Percentiles rank a stretch among this genome's conserved stretches.
phyloP scores from a whole-genome alignment of 2,113 vertebrate genomes.

The Myotis lucifugus region DNA sequence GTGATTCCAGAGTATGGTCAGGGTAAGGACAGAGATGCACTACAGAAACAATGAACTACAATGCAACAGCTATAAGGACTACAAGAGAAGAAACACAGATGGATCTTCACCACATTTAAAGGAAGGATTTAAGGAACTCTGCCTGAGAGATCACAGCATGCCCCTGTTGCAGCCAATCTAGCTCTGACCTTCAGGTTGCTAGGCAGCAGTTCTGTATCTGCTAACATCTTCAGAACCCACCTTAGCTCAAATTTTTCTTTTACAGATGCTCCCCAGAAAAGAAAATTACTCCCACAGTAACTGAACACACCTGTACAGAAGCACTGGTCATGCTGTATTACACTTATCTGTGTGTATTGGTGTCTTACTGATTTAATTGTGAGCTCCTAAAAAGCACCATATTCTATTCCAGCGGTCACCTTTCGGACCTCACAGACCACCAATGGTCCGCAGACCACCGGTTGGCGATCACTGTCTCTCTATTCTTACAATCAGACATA shows the following conservation, averaged over 20 bases:
- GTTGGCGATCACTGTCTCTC: not conserved
- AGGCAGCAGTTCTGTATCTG: not conserved
- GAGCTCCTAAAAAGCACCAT: not conserved
- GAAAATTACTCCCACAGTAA: not conserved
- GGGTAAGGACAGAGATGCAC: not conserved
- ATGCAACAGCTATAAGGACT: not conserved
- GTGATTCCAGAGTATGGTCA: not conserved
- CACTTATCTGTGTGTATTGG: not conserved
- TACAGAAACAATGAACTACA: not conserved
- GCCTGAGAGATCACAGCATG: not conserved
- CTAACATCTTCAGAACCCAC: not conserved
- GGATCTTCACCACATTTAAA: not conserved
- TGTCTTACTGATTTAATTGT: not conserved
- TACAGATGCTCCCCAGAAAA: not conserved
- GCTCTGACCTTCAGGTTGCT: not conserved
- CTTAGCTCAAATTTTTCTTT: not conserved
- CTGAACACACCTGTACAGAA: not conserved
- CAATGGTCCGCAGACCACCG: no score
- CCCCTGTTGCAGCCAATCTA: not conserved
- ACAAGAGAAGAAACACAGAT: not conserved
- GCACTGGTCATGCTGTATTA: no score
- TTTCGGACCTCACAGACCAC: no score
- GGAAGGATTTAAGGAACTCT: not conserved
- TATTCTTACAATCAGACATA: not conserved
- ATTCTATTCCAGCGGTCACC: not conserved